Conservation (phyloP, 2,797 vertebrate species). For the Mormyrops boulengeri region DNA sequence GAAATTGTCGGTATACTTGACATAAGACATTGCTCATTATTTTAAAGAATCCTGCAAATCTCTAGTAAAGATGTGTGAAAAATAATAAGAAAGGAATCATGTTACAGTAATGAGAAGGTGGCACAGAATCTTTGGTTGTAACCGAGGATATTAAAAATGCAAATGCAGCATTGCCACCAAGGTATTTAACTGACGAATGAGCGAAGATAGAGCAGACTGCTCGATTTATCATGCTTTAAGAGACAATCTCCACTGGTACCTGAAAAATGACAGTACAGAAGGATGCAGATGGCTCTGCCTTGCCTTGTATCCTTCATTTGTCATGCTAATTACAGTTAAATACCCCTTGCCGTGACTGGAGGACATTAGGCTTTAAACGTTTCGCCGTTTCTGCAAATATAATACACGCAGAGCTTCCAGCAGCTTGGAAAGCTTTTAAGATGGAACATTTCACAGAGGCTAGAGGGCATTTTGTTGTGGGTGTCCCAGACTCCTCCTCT, state of each 20-base stretch:
- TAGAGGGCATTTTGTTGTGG: neutral
- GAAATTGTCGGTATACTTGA: neutral
- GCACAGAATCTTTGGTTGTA: slow-evolving; percentile 59
- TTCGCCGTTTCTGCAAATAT: slow-evolving; percentile 24
- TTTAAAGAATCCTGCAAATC: neutral
- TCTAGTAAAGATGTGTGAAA: slow-evolving; percentile 30
- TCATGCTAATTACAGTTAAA: slow-evolving; percentile 39
- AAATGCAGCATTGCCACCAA: slow-evolving; percentile 64
- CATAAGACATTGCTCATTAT: slow-evolving; percentile 36
- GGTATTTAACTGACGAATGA: slow-evolving; percentile 58
- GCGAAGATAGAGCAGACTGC: slow-evolving; percentile 43
- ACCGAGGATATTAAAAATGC: slow-evolving; percentile 63
- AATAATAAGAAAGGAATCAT: slow-evolving; percentile 55
- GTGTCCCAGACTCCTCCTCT: neutral
- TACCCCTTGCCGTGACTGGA: slow-evolving; percentile 29
- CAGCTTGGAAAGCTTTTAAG: neutral
- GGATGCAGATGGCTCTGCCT: slow-evolving; percentile 53
- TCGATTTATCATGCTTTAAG: slow-evolving; percentile 64
- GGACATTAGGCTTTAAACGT: slow-evolving; percentile 18
- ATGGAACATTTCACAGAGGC: neutral
- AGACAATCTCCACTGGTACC: slow-evolving; percentile 55
- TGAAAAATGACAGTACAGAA: slow-evolving; percentile 50
- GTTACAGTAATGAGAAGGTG: slow-evolving; percentile 58
- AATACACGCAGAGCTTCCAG: neutral
- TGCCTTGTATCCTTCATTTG: slow-evolving; percentile 42